These are phyloP conservation scores for Connochaetes taurinus DNA, from an alignment of 2,113 vertebrate species.

Conservation along the genomic window DNA sequence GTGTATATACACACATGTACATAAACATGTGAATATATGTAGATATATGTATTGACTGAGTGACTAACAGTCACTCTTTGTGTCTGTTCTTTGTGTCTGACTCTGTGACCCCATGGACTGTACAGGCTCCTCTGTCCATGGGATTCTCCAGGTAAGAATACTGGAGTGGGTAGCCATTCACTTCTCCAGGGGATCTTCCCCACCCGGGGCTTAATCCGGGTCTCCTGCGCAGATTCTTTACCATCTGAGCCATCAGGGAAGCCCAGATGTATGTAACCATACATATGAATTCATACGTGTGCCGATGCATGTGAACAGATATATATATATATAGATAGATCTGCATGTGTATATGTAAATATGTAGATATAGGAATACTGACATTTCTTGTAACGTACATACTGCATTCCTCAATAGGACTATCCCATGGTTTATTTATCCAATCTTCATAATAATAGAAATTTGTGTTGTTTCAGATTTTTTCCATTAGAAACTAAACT, in stretches of 20 bases:
- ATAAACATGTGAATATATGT: not conserved
- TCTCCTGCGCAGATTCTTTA: not conserved
- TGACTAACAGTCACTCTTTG: not conserved
- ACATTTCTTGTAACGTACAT: not conserved
- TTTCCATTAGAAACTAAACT: not conserved
- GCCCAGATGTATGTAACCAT: not conserved
- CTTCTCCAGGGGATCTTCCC: not conserved
- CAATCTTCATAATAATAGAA: not conserved
- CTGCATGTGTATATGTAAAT: too few relatives aligned
- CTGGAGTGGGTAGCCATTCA: not conserved
- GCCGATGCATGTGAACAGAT: not conserved
- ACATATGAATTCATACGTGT: not conserved
- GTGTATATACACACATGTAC: not conserved
- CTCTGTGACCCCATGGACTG: not conserved
- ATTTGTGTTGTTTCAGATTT: not conserved
- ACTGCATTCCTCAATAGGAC: not conserved
- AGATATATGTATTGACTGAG: not conserved
- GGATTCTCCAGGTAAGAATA: not conserved
- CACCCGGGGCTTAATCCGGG: accelerated
- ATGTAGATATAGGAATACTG: not conserved
- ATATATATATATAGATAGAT: too few relatives aligned
- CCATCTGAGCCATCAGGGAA: not conserved
- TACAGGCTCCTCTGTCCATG: not conserved
- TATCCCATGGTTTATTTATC: not conserved
- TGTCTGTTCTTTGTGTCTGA: not conserved